phyloP scores from a whole-genome alignment of 2,113 vertebrate genomes.

The Sinocyclocheilus rhinocerous region DNA sequence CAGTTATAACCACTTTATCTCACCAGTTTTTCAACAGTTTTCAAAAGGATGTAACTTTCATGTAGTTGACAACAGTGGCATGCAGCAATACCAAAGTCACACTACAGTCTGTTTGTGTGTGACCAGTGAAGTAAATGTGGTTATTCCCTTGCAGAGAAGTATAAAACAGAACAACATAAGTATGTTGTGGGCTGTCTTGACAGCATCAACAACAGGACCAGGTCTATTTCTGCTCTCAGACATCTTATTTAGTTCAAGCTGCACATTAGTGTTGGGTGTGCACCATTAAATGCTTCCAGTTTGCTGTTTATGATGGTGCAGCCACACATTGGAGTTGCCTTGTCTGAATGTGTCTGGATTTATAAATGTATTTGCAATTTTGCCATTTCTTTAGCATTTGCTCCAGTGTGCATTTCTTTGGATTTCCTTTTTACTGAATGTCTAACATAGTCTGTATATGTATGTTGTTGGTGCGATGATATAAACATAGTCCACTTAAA shows the following conservation, averaged over 20 bases:
- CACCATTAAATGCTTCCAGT: slow-evolving; percentile 39
- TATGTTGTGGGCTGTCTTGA: slow-evolving; percentile 21
- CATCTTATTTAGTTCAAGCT: slow-evolving; percentile 26
- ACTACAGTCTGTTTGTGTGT: slow-evolving; percentile 36
- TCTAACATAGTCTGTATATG: not conserved
- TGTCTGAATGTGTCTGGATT: slow-evolving; percentile 13
- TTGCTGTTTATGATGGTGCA: slow-evolving; percentile 20
- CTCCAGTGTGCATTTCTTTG: not conserved
- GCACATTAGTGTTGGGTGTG: slow-evolving; percentile 36
- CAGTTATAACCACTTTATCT: slow-evolving; percentile 68
- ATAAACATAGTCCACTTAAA: not conserved
- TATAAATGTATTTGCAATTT: not conserved
- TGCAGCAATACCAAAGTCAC: slow-evolving; percentile 43
- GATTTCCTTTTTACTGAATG: not conserved
- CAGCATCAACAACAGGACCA: slow-evolving; percentile 30
- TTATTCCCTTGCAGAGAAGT: slow-evolving; percentile 5
- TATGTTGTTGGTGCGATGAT: not conserved
- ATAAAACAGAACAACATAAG: slow-evolving; percentile 36
- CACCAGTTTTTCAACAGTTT: slow-evolving; percentile 58
- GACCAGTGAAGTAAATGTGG: slow-evolving; percentile 17
- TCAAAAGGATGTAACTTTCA: slow-evolving; percentile 58
- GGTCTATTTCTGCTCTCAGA: slow-evolving; percentile 20
- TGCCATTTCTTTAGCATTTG: not conserved
- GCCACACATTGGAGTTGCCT: slow-evolving; percentile 7
- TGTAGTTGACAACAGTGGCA: slow-evolving; percentile 43